Conservation (phyloP, 2,113 vertebrate genomes). For the Apodemus speciosus region DNA sequence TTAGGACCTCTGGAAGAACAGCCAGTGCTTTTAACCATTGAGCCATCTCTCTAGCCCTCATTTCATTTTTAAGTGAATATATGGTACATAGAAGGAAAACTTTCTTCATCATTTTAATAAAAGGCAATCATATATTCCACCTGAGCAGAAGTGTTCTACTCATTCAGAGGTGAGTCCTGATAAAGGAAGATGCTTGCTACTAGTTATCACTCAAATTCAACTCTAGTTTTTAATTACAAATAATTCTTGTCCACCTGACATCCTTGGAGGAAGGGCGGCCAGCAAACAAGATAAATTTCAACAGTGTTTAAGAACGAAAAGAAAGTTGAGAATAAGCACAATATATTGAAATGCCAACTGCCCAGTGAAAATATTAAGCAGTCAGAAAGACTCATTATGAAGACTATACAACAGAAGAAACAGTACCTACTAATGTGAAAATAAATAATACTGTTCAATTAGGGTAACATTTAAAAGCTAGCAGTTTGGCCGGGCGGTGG, state of each 20-base stretch:
- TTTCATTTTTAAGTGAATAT: slow-evolving; percentile 40
- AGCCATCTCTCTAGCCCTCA: no score
- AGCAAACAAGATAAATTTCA: neutral
- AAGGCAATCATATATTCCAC: slow-evolving; percentile 33
- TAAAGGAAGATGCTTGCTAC: neutral
- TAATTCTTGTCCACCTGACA: neutral
- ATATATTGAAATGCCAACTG: slow-evolving; percentile 33
- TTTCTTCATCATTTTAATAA: slow-evolving; percentile 1
- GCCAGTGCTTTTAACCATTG: no score
- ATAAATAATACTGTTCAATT: slow-evolving; percentile 14
- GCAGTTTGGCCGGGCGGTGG: no score
- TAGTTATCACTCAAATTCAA: slow-evolving; percentile 21
- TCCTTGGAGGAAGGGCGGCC: neutral
- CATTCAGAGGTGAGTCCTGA: neutral
- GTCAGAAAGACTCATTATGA: slow-evolving; percentile 31
- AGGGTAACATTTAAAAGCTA: neutral
- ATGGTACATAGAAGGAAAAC: neutral
- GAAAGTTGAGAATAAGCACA: neutral
- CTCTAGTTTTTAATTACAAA: neutral
- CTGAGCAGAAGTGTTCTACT: neutral
- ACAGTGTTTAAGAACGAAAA: neutral
- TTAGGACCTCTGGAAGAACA: no score
- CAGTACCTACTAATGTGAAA: slow-evolving; percentile 18
- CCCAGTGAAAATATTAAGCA: slow-evolving; percentile 39
- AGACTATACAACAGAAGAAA: slow-evolving; percentile 1